Evolutionary conservation across 2,888 invertebrate species (phyloP).

Genomic region (Allolobophora icterica): DNA sequence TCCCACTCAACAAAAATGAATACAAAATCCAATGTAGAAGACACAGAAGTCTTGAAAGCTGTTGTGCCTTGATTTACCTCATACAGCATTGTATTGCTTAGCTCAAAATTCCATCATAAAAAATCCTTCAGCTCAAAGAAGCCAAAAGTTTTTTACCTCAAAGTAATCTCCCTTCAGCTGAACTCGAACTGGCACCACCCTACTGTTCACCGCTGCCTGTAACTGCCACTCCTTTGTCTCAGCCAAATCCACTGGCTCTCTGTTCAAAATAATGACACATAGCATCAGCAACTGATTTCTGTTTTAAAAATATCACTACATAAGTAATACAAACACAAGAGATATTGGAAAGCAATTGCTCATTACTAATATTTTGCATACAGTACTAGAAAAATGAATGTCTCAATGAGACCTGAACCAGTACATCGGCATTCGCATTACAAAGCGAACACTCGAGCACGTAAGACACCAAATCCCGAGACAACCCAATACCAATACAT

Average conservation of each 20-base stretch:
- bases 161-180: slow-evolving; percentile 29
- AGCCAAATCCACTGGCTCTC: background rate
- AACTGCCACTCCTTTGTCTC: slow-evolving; percentile 26
- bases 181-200: background rate
- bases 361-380: background rate
- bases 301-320: background rate
- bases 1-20: too few species aligned
- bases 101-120: background rate
- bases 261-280: background rate
- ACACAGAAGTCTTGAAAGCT: background rate
- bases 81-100: background rate
- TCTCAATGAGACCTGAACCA: background rate
- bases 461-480: background rate
- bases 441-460: background rate
- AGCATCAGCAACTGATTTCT: background rate
- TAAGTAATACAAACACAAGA: background rate
- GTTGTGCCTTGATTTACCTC: background rate
- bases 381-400: background rate
- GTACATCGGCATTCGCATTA: background rate
- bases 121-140: background rate
- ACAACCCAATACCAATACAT: background rate
- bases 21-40: too few species aligned
- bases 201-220: background rate
- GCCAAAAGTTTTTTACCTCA: slow-evolving; percentile 15
- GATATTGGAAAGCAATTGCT: slow-evolving; percentile 17